A percentile compares a stretch with the other conserved stretches of the same genome.
These are phyloP conservation scores for Megalops cyprinoides DNA, from an alignment of 2,797 vertebrate genomes.

Conservation along the genomic window DNA sequence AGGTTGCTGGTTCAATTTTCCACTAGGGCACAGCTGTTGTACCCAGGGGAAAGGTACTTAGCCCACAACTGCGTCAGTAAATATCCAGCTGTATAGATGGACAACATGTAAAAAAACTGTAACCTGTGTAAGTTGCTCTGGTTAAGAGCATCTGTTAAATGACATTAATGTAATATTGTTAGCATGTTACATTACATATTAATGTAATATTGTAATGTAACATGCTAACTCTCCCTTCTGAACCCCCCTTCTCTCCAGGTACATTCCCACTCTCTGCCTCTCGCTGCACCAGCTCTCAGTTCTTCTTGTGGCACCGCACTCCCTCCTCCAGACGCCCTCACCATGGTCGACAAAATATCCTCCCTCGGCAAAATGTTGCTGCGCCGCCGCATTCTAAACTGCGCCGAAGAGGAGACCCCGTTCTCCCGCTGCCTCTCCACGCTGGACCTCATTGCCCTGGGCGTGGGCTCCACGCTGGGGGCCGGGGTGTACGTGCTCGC, in stretches of 20 bases:
- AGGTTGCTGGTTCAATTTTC: too few relatives aligned
- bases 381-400: conserved; percentile 80
- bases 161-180: not conserved
- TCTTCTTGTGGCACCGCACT: not conserved
- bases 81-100: too few relatives aligned
- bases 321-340: not conserved
- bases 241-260: not conserved
- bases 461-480: conserved; percentile 91
- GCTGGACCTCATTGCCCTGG: conserved; percentile 89
- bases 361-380: conserved; percentile 80
- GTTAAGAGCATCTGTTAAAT: too few relatives aligned
- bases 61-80: too few relatives aligned
- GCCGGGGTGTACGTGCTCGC: conserved; percentile 92
- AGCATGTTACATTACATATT: too few relatives aligned
- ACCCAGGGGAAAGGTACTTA: too few relatives aligned
- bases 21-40: too few relatives aligned
- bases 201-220: not conserved
- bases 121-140: too few relatives aligned
- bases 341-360: conserved; percentile 64
- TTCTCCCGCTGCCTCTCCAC: conserved; percentile 92
- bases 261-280: too few relatives aligned
- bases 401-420: conserved; percentile 72
- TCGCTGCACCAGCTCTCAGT: not conserved
- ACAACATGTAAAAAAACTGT: too few relatives aligned
- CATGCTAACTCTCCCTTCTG: not conserved